Percentiles rank a stretch among this genome's conserved stretches.
Evolutionary conservation across 1,140 invertebrate genomes (phyloP).

Genomic region (Cherax destructor): DNA sequence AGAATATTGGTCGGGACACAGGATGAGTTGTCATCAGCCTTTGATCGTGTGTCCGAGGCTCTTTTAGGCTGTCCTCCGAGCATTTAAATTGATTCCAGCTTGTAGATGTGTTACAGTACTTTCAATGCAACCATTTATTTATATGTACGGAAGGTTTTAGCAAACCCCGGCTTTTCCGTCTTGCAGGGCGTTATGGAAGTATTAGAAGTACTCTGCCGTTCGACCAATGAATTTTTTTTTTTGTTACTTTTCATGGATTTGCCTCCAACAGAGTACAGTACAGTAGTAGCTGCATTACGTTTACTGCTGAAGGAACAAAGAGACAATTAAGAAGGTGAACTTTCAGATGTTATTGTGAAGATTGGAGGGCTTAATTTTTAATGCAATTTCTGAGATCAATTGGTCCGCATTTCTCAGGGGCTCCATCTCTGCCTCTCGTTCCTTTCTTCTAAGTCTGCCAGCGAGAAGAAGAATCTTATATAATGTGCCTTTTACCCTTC

Average conservation of each 20-base stretch:
- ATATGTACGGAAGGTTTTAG: not conserved
- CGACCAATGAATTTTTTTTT: constrained; percentile 25
- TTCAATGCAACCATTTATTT: no score
- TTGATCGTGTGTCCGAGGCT: no score
- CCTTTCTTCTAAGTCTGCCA: no score
- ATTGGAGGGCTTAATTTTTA: no score
- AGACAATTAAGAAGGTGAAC: not conserved
- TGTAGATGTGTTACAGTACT: no score
- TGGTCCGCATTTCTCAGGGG: not conserved
- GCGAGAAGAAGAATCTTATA: no score
- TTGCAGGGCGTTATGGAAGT: constrained; percentile 7
- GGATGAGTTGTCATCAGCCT: no score
- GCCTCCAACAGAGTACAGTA: constrained; percentile 21
- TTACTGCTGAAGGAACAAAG: not conserved
- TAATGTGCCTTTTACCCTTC: no score
- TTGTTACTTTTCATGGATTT: constrained; percentile 11
- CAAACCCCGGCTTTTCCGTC: constrained; percentile 9
- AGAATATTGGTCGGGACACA: no score
- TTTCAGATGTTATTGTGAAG: not conserved
- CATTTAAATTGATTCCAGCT: no score
- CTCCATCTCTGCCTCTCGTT: constrained; percentile 21
- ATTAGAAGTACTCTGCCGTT: not conserved
- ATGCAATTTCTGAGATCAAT: not conserved
- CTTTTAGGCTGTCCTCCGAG: no score
- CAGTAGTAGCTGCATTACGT: constrained; percentile 16